Evolutionary conservation across 2,113 vertebrate species (phyloP).

Genomic region (Hippocampus zosterae): DNA sequence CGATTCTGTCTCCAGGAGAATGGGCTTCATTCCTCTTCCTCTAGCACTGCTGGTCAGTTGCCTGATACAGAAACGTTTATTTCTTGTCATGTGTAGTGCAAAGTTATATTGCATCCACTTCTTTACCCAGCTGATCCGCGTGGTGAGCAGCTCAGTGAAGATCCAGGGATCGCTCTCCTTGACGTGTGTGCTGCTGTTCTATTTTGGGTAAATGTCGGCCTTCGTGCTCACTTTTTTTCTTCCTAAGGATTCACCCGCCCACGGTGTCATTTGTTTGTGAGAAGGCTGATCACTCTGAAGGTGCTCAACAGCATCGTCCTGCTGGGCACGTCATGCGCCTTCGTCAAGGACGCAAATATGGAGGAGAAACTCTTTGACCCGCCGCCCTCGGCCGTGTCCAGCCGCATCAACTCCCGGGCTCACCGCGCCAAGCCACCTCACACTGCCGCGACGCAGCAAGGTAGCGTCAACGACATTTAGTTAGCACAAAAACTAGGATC

Average conservation of each 20-base stretch:
- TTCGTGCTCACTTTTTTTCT: background rate
- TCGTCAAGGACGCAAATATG: slow-evolving; percentile 96
- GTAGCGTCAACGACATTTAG: slow-evolving; percentile 26
- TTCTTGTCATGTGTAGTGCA: background rate
- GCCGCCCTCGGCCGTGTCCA: slow-evolving; percentile 72
- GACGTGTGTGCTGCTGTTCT: slow-evolving; percentile 91
- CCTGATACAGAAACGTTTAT: background rate
- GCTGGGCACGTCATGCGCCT: slow-evolving; percentile 91
- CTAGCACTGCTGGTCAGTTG: slow-evolving; percentile 90
- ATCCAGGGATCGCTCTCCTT: slow-evolving; percentile 92
- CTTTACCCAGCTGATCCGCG: slow-evolving; percentile 84
- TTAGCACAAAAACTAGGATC: no score
- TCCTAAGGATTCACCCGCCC: no score
- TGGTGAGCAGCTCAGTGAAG: slow-evolving; percentile 93
- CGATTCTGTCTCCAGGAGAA: slow-evolving; percentile 93
- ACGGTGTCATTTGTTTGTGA: slow-evolving; percentile 19
- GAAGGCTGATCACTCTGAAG: slow-evolving; percentile 91
- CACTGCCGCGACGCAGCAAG: slow-evolving; percentile 43
- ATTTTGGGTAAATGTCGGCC: slow-evolving; percentile 81
- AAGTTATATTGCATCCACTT: background rate
- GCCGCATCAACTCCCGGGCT: slow-evolving; percentile 77
- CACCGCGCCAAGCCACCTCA: slow-evolving; percentile 72
- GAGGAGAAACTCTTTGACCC: slow-evolving; percentile 90
- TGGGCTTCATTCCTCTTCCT: slow-evolving; percentile 98
- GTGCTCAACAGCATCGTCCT: slow-evolving; percentile 95